phyloP scores from a whole-genome alignment of 2,797 vertebrate genomes.

The Syngnathus acus region DNA sequence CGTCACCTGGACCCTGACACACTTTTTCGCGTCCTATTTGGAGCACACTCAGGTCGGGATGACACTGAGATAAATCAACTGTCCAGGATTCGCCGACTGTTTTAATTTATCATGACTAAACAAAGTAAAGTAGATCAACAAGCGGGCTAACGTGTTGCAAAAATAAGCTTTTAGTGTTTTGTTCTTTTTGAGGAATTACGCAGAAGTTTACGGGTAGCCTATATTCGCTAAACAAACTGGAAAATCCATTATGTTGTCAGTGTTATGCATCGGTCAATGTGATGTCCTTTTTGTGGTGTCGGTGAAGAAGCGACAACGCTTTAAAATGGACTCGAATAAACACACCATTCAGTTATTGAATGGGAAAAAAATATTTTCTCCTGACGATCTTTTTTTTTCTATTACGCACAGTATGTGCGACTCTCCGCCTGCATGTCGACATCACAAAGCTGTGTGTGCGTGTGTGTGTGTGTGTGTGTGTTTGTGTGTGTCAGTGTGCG shows the following conservation, averaged over 20 bases:
- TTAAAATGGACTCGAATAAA: constrained; percentile 43
- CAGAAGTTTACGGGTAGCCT: constrained; percentile 10
- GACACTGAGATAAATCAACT: constrained; percentile 18
- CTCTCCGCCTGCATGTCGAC: neutral
- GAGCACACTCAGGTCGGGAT: constrained; percentile 36
- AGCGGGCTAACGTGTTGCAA: constrained; percentile 33
- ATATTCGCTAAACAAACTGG: constrained; percentile 26
- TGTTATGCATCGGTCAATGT: constrained; percentile 14
- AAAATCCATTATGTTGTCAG: constrained; percentile 15
- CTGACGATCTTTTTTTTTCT: constrained; percentile 22
- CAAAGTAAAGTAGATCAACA: constrained; percentile 37
- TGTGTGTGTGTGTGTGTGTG: too few species aligned
- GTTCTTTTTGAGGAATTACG: constrained; percentile 13
- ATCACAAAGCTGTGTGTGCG: neutral
- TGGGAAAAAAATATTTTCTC: constrained; percentile 41
- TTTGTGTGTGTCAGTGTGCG: too few species aligned
- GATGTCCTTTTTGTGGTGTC: constrained; percentile 24
- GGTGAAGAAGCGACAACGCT: constrained; percentile 49
- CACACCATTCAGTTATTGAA: constrained; percentile 57
- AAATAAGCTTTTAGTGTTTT: neutral
- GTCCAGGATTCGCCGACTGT: neutral
- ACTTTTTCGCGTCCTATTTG: constrained; percentile 20
- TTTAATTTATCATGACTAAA: neutral
- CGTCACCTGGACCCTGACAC: constrained; percentile 28
- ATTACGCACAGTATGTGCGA: neutral